These are phyloP conservation scores for Solea senegalensis DNA, from an alignment of 2,113 vertebrate genomes.

Conservation along the genomic window DNA sequence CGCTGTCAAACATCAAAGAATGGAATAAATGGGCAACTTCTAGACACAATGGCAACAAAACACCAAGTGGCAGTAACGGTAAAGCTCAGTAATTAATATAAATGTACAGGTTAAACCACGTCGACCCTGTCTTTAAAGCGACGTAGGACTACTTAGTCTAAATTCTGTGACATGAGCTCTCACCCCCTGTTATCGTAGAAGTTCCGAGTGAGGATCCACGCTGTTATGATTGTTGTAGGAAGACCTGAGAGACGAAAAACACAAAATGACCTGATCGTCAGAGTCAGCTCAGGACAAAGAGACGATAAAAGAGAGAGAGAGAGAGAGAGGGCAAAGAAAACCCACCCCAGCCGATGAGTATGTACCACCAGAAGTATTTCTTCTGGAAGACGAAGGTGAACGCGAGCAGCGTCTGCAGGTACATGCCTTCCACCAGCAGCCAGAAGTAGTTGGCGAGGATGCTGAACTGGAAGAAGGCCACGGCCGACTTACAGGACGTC, in stretches of 20 bases:
- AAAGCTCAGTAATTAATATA: too few relatives aligned
- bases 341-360: constrained; percentile 88
- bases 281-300: neutral
- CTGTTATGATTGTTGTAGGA: constrained; percentile 72
- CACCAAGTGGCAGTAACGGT: too few relatives aligned
- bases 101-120: too few relatives aligned
- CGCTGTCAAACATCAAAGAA: too few relatives aligned
- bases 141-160: too few relatives aligned
- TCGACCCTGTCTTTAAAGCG: too few relatives aligned
- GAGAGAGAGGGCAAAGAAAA: neutral
- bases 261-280: constrained; percentile 4
- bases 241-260: constrained; percentile 64
- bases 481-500: constrained; percentile 84
- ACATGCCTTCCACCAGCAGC: constrained; percentile 91
- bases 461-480: constrained; percentile 88
- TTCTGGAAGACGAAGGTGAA: constrained; percentile 87
- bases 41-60: too few relatives aligned
- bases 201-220: constrained; percentile 77
- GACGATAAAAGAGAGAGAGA: too few relatives aligned
- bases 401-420: constrained; percentile 88
- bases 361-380: constrained; percentile 90
- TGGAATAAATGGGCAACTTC: too few relatives aligned
- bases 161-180: constrained; percentile 9
- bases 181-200: constrained; percentile 80
- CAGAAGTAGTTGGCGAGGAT: constrained; percentile 91